These are phyloP conservation scores for Ispidina picta DNA, from an alignment of 2,797 vertebrate species.

Conservation along the genomic window DNA sequence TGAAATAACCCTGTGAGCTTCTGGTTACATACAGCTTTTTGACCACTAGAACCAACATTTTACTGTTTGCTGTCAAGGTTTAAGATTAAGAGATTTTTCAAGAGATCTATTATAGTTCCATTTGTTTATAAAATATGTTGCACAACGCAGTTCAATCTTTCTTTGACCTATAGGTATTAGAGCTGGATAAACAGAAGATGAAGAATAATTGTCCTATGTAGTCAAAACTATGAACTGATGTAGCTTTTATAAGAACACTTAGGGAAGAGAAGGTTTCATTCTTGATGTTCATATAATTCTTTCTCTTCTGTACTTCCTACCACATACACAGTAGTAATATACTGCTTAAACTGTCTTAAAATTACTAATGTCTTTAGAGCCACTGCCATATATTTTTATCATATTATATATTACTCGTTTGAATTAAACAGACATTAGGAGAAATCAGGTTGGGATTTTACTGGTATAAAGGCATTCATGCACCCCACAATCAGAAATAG, in stretches of 20 bases:
- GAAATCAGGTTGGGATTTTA: neutral
- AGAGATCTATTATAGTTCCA: neutral
- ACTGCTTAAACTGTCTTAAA: neutral
- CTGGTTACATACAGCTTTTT: neutral
- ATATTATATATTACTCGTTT: neutral
- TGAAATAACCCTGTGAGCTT: neutral
- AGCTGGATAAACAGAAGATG: neutral
- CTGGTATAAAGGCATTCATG: neutral
- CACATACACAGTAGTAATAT: neutral
- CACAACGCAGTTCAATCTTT: neutral
- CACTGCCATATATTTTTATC: neutral
- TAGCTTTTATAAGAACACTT: neutral
- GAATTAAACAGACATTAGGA: neutral
- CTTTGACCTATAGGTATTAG: neutral
- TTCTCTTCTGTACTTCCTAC: neutral
- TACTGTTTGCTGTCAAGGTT: neutral
- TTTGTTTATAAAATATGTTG: neutral
- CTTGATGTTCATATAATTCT: neutral
- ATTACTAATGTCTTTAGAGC: neutral
- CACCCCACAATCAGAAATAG: neutral
- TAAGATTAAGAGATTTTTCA: neutral
- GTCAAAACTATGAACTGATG: neutral
- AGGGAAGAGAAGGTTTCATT: neutral
- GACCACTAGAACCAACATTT: neutral
- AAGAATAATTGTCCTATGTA: neutral